phyloP scores from a whole-genome alignment of 2,888 invertebrate genomes.

The Parapristionchus giblindavisi region DNA sequence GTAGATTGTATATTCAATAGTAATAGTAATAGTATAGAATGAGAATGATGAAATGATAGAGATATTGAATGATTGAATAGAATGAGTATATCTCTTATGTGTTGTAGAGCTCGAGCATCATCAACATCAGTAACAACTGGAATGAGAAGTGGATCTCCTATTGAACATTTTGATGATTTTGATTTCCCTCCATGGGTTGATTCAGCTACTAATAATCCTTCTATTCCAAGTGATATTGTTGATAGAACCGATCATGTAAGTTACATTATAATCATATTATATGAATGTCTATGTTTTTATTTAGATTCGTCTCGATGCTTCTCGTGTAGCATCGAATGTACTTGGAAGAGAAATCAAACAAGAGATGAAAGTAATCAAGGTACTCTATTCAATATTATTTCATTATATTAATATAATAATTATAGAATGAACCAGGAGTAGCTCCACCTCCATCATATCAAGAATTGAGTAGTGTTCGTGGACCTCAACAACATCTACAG shows the following conservation, averaged over 20 bases:
- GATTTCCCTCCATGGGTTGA: constrained; percentile 66
- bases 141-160: constrained; percentile 60
- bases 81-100: neutral
- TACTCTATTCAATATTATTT: neutral
- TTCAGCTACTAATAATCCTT: constrained; percentile 39
- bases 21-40: too few species aligned
- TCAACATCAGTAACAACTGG: constrained; percentile 39
- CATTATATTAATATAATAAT: neutral
- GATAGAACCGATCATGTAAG: constrained; percentile 56
- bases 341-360: constrained; percentile 26
- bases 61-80: neutral
- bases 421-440: constrained; percentile 47
- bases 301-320: constrained; percentile 50
- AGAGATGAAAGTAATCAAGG: constrained; percentile 27
- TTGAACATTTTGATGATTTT: constrained; percentile 59
- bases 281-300: neutral
- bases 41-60: too few species aligned
- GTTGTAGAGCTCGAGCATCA: constrained; percentile 9
- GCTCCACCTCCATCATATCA: constrained; percentile 60
- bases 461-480: constrained; percentile 61
- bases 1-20: too few species aligned
- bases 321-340: constrained; percentile 34
- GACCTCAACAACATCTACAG: constrained; percentile 53
- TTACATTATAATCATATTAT: too few species aligned
- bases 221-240: constrained; percentile 55